Percentiles rank a stretch among this genome's conserved stretches.
phyloP scores from a whole-genome alignment of 2,797 vertebrate genomes.

The Notolepis coatsorum region DNA sequence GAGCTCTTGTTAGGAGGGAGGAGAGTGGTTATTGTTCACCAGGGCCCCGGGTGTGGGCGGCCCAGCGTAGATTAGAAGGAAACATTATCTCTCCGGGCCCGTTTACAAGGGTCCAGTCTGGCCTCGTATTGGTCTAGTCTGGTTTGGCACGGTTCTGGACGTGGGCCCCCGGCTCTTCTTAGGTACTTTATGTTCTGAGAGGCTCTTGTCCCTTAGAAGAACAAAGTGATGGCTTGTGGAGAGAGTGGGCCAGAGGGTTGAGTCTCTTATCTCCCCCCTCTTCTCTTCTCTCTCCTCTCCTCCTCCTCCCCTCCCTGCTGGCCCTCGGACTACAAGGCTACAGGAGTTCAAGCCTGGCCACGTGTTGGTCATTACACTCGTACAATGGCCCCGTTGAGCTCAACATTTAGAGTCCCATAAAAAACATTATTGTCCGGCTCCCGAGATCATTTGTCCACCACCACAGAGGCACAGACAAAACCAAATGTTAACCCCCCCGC shows the following conservation, averaged over 20 bases:
- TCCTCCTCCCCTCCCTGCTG: constrained; percentile 53
- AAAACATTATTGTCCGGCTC: constrained; percentile 94
- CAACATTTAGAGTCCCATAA: constrained; percentile 93
- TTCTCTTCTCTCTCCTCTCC: constrained; percentile 44
- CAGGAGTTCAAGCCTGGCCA: constrained; percentile 90
- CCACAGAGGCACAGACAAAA: constrained; percentile 82
- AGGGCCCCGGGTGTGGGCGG: constrained; percentile 83
- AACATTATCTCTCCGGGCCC: constrained; percentile 89
- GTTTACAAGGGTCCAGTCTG: constrained; percentile 76
- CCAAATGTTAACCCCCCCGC: constrained; percentile 84
- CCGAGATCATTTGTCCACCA: constrained; percentile 88
- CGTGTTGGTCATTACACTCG: constrained; percentile 88
- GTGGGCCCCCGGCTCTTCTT: constrained; percentile 69
- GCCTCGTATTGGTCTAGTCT: constrained; percentile 37
- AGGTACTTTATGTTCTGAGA: constrained; percentile 85
- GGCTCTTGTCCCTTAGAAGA: constrained; percentile 75
- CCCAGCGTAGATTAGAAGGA: constrained; percentile 86
- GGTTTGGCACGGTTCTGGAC: constrained; percentile 76
- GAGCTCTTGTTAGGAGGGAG: constrained; percentile 81
- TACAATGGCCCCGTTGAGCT: constrained; percentile 90
- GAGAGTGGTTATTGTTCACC: constrained; percentile 80
- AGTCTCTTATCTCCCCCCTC: constrained; percentile 62
- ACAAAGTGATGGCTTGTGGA: constrained; percentile 88
- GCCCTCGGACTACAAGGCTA: constrained; percentile 78
- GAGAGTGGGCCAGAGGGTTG: constrained; percentile 60